These are phyloP conservation scores for Lepidothrix coronata DNA, from an alignment of 2,113 vertebrate species.

Conservation along the genomic window DNA sequence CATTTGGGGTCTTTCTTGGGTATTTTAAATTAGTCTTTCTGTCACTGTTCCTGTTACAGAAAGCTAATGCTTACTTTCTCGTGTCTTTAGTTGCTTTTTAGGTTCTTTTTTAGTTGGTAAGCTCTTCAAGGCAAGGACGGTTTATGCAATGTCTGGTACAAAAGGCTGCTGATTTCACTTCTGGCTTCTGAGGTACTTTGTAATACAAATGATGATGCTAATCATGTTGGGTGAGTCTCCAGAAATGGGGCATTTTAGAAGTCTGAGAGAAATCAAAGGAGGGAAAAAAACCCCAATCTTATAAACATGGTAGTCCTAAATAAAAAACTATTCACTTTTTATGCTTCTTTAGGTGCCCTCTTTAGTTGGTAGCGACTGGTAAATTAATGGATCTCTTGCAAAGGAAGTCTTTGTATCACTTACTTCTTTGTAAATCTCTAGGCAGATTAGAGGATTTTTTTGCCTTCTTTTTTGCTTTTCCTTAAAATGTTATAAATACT, in stretches of 20 bases:
- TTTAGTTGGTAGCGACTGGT: background rate
- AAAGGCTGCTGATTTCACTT: constrained; percentile 39
- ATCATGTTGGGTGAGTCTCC: background rate
- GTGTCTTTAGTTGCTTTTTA: background rate
- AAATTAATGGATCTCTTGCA: background rate
- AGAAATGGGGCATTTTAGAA: background rate
- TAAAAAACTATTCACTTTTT: background rate
- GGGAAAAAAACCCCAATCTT: fast-evolving
- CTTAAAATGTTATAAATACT: constrained; percentile 20
- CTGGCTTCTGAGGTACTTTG: background rate
- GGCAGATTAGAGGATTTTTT: background rate
- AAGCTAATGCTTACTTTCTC: background rate
- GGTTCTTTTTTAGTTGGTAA: background rate
- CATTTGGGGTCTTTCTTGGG: background rate
- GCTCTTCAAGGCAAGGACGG: background rate
- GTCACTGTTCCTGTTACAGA: background rate
- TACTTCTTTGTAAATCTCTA: background rate
- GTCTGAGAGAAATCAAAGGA: background rate
- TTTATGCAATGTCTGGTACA: background rate
- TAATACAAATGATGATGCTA: constrained; percentile 11
- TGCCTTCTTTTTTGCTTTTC: background rate
- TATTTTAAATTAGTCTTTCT: background rate
- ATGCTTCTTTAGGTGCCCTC: background rate
- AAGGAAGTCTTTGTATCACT: background rate
- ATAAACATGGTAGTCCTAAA: background rate